Evolutionary conservation across 1,140 invertebrate genomes (phyloP).

Genomic region (Reticulitermes speratus): DNA sequence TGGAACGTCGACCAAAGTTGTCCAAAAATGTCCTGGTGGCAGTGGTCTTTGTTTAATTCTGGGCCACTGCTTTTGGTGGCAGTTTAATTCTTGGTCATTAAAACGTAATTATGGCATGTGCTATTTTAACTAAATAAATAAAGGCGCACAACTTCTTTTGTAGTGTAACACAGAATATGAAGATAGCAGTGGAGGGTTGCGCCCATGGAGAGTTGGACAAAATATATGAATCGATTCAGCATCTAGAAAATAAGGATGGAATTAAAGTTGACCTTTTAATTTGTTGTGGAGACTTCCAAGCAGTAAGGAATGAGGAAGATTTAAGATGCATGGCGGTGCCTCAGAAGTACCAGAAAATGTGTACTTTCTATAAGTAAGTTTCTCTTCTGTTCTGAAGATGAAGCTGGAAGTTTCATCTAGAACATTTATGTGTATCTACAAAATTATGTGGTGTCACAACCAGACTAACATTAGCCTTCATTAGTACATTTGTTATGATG

Average conservation of each 20-base stretch:
- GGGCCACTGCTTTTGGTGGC: too few relatives aligned
- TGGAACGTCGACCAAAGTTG: too few relatives aligned
- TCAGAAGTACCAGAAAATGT: conserved; percentile 87
- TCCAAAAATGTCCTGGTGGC: too few relatives aligned
- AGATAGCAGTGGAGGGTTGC: conserved; percentile 95
- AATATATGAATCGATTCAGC: conserved; percentile 84
- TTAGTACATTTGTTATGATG: neutral
- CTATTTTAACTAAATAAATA: too few relatives aligned
- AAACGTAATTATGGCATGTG: too few relatives aligned
- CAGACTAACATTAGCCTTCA: too few relatives aligned
- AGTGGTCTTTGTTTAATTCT: too few relatives aligned
- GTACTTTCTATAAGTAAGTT: conserved; percentile 93
- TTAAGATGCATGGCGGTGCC: conserved; percentile 91
- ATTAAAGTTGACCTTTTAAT: conserved; percentile 86
- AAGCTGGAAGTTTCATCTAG: too few relatives aligned
- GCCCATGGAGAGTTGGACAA: conserved; percentile 95
- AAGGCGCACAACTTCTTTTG: too few relatives aligned
- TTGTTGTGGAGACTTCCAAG: conserved; percentile 98
- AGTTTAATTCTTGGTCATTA: too few relatives aligned
- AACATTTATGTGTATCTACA: too few relatives aligned
- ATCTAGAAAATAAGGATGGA: conserved; percentile 66
- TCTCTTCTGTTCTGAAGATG: neutral
- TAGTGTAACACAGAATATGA: conserved; percentile 60
- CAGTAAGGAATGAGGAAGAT: conserved; percentile 74
- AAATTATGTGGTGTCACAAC: too few relatives aligned